Base-by-base conservation (phyloP, 2,113 vertebrate species). In the Tupaia tana region DNA sequence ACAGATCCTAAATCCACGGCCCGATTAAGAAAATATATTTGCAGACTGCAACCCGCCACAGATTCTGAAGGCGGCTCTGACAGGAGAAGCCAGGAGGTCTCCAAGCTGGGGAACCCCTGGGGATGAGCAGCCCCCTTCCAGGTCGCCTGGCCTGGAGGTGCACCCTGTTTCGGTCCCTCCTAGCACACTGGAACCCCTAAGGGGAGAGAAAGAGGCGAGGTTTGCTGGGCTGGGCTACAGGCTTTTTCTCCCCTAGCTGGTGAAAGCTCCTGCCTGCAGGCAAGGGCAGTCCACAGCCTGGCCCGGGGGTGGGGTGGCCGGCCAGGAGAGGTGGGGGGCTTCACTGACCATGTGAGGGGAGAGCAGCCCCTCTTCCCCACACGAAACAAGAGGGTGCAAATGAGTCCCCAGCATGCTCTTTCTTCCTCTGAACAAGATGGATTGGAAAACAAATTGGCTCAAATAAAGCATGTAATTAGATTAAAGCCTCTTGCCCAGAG, bases 401-500 rank as follows among this genome's bases (percentile, higher is more conserved):
- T 97, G 98, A 99, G 98, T 95, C 97, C 98, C 73, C 98, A 98
- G 99, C 96, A 98, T 96, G 98, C 98, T 98, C 98, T 99, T 99
- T 99, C 98, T 99, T 99, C 98, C 98, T 98, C 97, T 98, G 98
- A 98, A 98, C 98, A 98, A 99, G 99, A 99, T 99, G 99, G 99
- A 99, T 99, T 99, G 99, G 99, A 99, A 99, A 99, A 99, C 99
- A 99, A 99, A 99, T 99, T 99, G 99, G 97, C 95, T 98, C 99
- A 99, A 99, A 99, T 99, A 99, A 99, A 99, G 99, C 99, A 99
- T 99, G 99, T 99, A 99, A 99, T 99, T 99, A 99, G 99, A 99
- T 99, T 99, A 99, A 98, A 98, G 98, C 96, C 98, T 98, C 98
- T 98, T 95, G 98, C 98, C 98, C 82, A 94, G 97, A 98, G 98